Conservation (phyloP, 1,140 invertebrate genomes). For the Hydropsyche tenuis region DNA sequence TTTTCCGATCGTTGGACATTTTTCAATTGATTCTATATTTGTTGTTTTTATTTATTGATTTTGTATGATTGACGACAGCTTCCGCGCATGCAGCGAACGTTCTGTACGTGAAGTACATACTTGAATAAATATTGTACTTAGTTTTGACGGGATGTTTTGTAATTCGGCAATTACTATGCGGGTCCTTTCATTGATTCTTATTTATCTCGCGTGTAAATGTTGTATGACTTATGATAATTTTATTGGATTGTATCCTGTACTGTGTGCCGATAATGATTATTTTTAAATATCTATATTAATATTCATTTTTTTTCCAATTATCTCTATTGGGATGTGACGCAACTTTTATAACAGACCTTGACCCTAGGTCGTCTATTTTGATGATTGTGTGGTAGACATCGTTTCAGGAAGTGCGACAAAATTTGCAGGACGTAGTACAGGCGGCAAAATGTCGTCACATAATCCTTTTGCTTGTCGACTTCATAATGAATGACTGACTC, state of each 20-base stretch:
- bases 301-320: background rate
- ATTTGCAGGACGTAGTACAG: conserved; percentile 6
- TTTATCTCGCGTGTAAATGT: conserved; percentile 20
- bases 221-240: conserved; percentile 44
- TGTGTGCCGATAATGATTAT: no score
- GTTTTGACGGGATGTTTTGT: conserved; percentile 36
- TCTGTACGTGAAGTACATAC: no score
- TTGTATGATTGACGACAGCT: no score
- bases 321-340: background rate
- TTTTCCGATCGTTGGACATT: no score
- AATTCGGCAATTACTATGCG: conserved; percentile 42
- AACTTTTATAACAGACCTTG: background rate
- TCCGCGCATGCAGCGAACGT: no score
- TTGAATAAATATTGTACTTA: background rate
- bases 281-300: no score
- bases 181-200: conserved; percentile 33
- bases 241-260: conserved; percentile 35
- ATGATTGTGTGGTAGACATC: background rate
- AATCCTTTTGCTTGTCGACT: background rate
- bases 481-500: background rate
- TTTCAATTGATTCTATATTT: no score
- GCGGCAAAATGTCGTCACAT: no score
- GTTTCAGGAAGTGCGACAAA: background rate
- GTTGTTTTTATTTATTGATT: no score
- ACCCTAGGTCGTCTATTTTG: conserved; percentile 6